These are phyloP conservation scores for Lepidonotus clava DNA, from an alignment of 2,888 invertebrate species.

Conservation along the genomic window DNA sequence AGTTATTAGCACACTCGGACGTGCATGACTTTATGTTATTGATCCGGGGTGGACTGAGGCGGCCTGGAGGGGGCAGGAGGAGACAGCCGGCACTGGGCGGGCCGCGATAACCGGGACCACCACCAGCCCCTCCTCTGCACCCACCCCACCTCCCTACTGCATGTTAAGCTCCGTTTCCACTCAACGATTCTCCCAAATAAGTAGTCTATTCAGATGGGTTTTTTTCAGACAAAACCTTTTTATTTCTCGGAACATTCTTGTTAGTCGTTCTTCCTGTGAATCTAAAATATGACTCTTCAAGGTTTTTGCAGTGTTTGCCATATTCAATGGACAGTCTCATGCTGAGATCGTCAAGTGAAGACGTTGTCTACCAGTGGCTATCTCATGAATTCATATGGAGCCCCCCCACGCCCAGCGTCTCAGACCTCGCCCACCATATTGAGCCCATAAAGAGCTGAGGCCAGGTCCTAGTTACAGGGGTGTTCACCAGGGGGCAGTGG, in stretches of 20 bases:
- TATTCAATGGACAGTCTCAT: too few species aligned
- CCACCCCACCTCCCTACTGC: neutral
- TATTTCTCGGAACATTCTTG: too few species aligned
- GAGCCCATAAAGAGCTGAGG: constrained; percentile 13
- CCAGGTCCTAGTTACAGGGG: constrained; percentile 25
- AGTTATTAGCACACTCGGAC: constrained; percentile 31
- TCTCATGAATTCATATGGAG: constrained; percentile 50
- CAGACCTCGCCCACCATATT: constrained; percentile 13
- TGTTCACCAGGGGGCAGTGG: constrained; percentile 15
- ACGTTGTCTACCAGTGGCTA: too few species aligned
- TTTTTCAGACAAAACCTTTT: too few species aligned
- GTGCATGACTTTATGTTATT: constrained; percentile 42
- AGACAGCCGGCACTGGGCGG: neutral
- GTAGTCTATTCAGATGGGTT: neutral
- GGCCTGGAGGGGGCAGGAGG: neutral
- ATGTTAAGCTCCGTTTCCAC: neutral
- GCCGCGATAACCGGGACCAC: neutral
- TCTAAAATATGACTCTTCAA: too few species aligned
- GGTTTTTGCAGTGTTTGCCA: too few species aligned
- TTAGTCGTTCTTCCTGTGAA: too few species aligned
- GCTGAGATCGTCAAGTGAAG: too few species aligned
- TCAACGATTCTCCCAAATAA: neutral
- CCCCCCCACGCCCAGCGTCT: neutral
- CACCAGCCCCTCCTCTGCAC: neutral
- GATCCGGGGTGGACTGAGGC: neutral